Conservation (phyloP, 2,888 invertebrate genomes). For the Leptopterna dolabrata region DNA sequence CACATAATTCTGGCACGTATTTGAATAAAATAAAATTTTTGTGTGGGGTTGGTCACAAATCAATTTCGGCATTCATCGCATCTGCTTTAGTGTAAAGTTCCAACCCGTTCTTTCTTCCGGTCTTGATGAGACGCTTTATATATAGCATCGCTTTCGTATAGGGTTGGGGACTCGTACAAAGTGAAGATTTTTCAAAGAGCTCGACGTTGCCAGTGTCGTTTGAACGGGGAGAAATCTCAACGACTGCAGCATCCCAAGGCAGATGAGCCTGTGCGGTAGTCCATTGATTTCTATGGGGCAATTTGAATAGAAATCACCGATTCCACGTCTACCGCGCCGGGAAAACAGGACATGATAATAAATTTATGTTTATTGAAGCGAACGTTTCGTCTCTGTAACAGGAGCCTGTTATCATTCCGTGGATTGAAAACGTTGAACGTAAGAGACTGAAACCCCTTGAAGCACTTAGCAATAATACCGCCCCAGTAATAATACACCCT, state of each 20-base stretch:
- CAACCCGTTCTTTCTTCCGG: too few species aligned
- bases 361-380: neutral
- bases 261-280: neutral
- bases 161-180: too few species aligned
- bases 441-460: slow-evolving; percentile 46
- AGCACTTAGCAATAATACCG: slow-evolving; percentile 52
- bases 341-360: neutral
- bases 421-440: slow-evolving; percentile 34
- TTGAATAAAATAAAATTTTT: too few species aligned
- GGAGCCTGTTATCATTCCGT: neutral
- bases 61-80: too few species aligned
- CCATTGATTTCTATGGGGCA: neutral
- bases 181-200: too few species aligned
- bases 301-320: slow-evolving; percentile 24
- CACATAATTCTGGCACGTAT: too few species aligned
- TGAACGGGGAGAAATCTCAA: too few species aligned
- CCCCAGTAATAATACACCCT: slow-evolving; percentile 48
- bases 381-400: slow-evolving; percentile 12
- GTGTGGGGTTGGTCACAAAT: too few species aligned
- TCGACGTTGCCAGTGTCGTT: too few species aligned
- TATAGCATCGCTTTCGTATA: too few species aligned
- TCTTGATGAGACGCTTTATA: too few species aligned
- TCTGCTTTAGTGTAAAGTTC: too few species aligned
- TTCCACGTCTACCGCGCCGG: neutral
- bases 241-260: neutral